A percentile compares a stretch with the other conserved stretches of the same genome.
These are phyloP conservation scores for Pheosia gnoma DNA, from an alignment of 2,888 invertebrate species.

Conservation along the genomic window DNA sequence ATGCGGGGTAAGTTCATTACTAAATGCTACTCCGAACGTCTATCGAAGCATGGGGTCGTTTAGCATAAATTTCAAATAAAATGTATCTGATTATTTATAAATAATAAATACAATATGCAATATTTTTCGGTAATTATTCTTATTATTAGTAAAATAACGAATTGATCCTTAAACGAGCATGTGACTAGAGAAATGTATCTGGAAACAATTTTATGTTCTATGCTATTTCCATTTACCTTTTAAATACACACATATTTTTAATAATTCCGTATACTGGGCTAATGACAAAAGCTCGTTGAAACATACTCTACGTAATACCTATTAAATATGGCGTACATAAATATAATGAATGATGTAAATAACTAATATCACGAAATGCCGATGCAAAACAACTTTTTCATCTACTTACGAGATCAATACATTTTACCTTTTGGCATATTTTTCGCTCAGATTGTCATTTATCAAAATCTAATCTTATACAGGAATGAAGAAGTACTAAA, in stretches of 20 bases:
- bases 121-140: conserved; percentile 1
- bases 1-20: conserved; percentile 40
- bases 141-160: neutral
- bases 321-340: conserved; percentile 62
- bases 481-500: neutral
- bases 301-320: conserved; percentile 71
- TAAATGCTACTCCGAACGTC: conserved; percentile 54
- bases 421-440: conserved; percentile 22
- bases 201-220: conserved; percentile 51
- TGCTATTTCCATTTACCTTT: conserved; percentile 56
- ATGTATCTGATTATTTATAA: conserved; percentile 35
- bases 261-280: conserved; percentile 72
- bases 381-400: conserved; percentile 53
- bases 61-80: conserved; percentile 45
- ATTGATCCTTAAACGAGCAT: conserved; percentile 31
- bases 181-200: conserved; percentile 57
- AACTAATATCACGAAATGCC: conserved; percentile 66
- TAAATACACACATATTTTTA: conserved; percentile 48
- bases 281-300: conserved; percentile 80
- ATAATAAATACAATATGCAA: conserved; percentile 4
- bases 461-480: neutral
- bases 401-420: conserved; percentile 57
- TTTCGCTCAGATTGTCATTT: neutral
- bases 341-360: conserved; percentile 48
- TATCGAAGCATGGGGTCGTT: conserved; percentile 61